phyloP scores from a whole-genome alignment of 2,113 vertebrate species.

The Neodon shergylaensis region DNA sequence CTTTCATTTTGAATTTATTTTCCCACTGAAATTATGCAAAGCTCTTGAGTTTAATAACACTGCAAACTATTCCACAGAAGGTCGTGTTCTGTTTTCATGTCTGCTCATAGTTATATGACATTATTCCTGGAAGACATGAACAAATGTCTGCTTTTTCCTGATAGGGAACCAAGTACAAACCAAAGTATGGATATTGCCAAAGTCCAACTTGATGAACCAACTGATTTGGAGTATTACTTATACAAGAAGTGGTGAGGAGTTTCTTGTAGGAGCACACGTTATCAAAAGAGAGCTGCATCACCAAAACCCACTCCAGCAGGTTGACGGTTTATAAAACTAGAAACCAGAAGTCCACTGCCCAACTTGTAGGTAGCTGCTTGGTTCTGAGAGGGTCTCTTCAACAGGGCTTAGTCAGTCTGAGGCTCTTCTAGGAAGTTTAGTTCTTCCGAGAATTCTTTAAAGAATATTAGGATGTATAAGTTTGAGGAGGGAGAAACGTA shows the following conservation, averaged over 20 bases:
- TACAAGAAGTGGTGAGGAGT: neutral
- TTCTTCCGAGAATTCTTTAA: neutral
- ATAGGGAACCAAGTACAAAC: neutral
- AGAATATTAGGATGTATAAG: neutral
- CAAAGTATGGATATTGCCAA: neutral
- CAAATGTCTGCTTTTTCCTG: neutral
- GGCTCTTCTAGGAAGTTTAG: neutral
- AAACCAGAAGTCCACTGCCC: neutral
- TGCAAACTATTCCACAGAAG: neutral
- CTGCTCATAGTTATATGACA: neutral
- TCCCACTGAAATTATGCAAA: neutral
- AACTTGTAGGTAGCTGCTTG: neutral
- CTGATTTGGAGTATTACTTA: neutral
- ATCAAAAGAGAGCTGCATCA: too few relatives aligned
- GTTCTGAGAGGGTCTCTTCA: neutral
- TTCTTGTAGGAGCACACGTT: neutral
- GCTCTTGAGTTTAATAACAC: neutral
- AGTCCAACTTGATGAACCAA: neutral
- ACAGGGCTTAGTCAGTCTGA: neutral
- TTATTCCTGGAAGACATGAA: neutral
- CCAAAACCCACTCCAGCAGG: too few relatives aligned
- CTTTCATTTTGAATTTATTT: slow-evolving; percentile 11
- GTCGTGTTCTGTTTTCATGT: neutral
- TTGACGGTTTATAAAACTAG: too few relatives aligned
- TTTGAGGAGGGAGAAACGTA: too few relatives aligned